These are phyloP conservation scores for Lophotis ruficrista DNA, from an alignment of 2,113 vertebrate species.

Conservation along the genomic window DNA sequence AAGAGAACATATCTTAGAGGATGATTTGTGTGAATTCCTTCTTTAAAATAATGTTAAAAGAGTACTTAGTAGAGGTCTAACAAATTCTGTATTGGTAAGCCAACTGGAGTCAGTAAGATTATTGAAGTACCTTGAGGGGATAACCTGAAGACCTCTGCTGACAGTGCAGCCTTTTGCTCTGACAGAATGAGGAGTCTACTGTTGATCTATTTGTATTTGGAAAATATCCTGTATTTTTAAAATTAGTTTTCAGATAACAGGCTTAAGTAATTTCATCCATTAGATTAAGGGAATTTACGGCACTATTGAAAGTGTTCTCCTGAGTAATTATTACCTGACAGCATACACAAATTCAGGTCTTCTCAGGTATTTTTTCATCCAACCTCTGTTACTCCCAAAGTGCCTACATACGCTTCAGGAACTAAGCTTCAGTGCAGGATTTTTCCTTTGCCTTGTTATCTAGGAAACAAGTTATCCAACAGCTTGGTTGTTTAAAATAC, in stretches of 20 bases:
- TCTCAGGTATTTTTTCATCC: not conserved
- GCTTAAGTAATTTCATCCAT: not conserved
- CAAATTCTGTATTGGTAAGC: not conserved
- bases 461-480: not conserved
- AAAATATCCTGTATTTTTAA: not conserved
- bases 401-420: not conserved
- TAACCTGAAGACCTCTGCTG: not conserved
- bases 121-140: not conserved
- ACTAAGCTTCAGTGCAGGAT: not conserved
- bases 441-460: not conserved
- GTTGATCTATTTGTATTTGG: not conserved
- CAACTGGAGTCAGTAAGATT: not conserved
- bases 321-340: not conserved
- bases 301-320: not conserved
- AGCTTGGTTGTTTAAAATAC: not conserved
- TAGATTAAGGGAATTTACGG: not conserved
- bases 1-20: not conserved
- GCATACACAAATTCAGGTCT: not conserved
- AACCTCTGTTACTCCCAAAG: not conserved
- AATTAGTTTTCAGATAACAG: not conserved
- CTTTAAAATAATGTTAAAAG: not conserved
- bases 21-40: not conserved
- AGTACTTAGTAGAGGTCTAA: not conserved
- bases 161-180: not conserved
- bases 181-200: not conserved